Evolutionary conservation across 2,888 invertebrate species (phyloP), one percentile per base, ranked within the genome.

Genomic region (Aphodius sticticus): DNA sequence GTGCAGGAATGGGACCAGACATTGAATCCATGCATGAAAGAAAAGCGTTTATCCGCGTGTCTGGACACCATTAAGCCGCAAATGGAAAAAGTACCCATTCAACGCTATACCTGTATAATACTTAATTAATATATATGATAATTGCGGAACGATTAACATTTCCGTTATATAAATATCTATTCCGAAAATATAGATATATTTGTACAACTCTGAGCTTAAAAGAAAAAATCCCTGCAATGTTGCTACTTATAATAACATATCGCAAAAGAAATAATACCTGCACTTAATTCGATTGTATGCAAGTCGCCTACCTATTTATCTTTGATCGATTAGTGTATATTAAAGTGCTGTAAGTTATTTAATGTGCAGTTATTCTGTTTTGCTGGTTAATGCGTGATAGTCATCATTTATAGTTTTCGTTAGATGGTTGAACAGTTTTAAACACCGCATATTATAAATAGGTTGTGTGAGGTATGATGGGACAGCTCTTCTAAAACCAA

Each of bases 121-220:
- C 53, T 74, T 74, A 74, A 74, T 74, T 74, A 74, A 74, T 74
- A 74, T 74, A 74, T 74, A 74, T 74, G 74, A 74, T 74, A 74
- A 74, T 74, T 74, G 36, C 74, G 9, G 36, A 7, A 53, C 53
- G 53, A 53, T 53, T 53, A 53, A 53, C 53, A 9, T 53, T 53
- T 9, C 53, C 12, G 7, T 12, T 12, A 53, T 12, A 53, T 53
- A 53, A 26, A 26, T 26, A 26, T 26, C 26, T 26, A 26, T 26
- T 26, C 26, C 26, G 26, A 26, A 26, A 26, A 26, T 26, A 26
- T n/a, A n/a, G n/a, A n/a, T 26, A 26, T 26, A 26, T 2, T 26
- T 26, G 26, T 26, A 26, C 3, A 26, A 26, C 26, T 26, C 26
- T 26, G 26, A 26, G 26, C 53, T 53, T 53, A 2, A 53, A 26